phyloP scores from a whole-genome alignment of 2,113 vertebrate species.

The Macrotus californicus region DNA sequence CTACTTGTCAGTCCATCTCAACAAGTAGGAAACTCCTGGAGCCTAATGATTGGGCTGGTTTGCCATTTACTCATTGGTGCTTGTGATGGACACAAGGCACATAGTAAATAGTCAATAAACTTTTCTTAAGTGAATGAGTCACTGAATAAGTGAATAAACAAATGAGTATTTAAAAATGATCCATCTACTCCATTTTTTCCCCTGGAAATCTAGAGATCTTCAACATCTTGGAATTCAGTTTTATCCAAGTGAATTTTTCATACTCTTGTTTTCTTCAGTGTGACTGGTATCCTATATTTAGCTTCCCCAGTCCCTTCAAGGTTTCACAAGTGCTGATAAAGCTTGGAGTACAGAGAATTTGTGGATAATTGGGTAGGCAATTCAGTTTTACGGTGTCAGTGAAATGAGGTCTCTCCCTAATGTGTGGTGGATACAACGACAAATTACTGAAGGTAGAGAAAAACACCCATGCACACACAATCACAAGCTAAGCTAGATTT shows the following conservation, averaged over 20 bases:
- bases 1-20: neutral
- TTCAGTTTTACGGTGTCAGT: neutral
- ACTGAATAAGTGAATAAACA: neutral
- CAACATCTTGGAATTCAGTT: neutral
- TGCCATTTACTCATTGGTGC: neutral
- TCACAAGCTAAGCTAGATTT: neutral
- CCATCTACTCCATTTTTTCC: neutral
- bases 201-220: neutral
- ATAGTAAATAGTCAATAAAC: neutral
- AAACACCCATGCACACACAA: neutral
- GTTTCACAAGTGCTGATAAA: neutral
- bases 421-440: neutral
- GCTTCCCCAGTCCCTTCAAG: neutral
- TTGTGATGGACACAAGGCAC: neutral
- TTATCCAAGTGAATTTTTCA: neutral
- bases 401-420: neutral
- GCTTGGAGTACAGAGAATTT: neutral
- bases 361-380: neutral
- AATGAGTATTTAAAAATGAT: neutral
- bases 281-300: neutral
- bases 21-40: neutral
- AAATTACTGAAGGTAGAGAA: neutral
- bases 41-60: neutral
- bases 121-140: neutral
- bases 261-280: neutral